Evolutionary conservation across 2,797 vertebrate species (phyloP), one percentile per base, ranked within the genome.

Genomic region (Rallus crepitans): DNA sequence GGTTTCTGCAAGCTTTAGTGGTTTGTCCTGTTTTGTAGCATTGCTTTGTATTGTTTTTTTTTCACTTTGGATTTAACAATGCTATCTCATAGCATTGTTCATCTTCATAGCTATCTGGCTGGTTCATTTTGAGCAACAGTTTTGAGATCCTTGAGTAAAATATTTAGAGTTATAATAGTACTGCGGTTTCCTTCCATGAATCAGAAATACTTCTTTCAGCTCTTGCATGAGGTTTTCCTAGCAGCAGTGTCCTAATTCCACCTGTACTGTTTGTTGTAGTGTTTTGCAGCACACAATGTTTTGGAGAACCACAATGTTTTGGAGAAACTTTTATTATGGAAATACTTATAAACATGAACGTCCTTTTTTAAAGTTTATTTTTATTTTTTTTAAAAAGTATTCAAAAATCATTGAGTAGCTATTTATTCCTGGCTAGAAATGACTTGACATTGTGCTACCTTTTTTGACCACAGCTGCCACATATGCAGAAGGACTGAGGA

Each of bases 371-470:
- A 37, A 37, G 37, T 37, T 37, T 37, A 37, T 37, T 37, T 37
- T 37, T 37, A 37, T 37, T 37, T 24, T 13, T 45, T 23, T 31
- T 11, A 4, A n/a, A 56, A 55, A 19, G 3, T 84, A 50, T 93
- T 91, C 89, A 59, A 69, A 87, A 87, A 59, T 83, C 27, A 82
- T 25, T 73, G 81, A 64, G 68, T 77, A 94, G 93, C 82, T 86
- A 88, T 84, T 94, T 97, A 68, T 90, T 91, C 35, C 47, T 85
- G 48, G 40, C 37, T 78, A 86, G 84, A 69, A 89, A 72, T 69
- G 61, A 30, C 19, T 39, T 93, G 77, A 61, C 39, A 84, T 84
- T 83, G 28, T 55, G 17, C 19, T 82, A 73, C 73, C 17, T 91
- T 80, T 80, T 89, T 73, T 18, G 77, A 50, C 20, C 3, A 53